phyloP scores from a whole-genome alignment of 2,797 vertebrate genomes.

The Serranus cabrilla region DNA sequence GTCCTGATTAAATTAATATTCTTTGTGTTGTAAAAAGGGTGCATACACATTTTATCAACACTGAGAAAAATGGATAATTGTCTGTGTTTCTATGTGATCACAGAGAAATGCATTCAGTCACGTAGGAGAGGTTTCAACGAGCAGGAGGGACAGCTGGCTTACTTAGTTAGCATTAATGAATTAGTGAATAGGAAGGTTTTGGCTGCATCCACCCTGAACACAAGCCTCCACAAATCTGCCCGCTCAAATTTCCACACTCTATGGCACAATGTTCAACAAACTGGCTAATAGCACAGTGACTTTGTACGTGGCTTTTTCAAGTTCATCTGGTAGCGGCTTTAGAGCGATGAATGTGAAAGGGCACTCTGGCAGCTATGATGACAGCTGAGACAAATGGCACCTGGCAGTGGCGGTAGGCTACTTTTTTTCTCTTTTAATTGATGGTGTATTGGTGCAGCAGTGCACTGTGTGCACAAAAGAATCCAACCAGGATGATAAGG shows the following conservation, averaged over 20 bases:
- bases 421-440: background rate
- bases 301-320: conserved; percentile 26
- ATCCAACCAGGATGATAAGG: conserved; percentile 5
- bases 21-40: background rate
- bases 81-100: conserved; percentile 6
- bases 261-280: conserved; percentile 11
- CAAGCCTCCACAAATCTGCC: conserved; percentile 48
- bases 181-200: conserved; percentile 45
- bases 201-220: conserved; percentile 39
- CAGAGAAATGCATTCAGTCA: conserved; percentile 10
- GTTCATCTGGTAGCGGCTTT: conserved; percentile 29
- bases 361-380: background rate
- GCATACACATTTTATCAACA: background rate
- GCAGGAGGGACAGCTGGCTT: conserved; percentile 55
- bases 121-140: conserved; percentile 10
- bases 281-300: background rate
- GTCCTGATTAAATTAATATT: background rate
- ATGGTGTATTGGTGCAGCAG: conserved; percentile 12
- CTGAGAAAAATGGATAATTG: background rate
- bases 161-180: conserved; percentile 54
- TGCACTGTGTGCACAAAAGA: background rate
- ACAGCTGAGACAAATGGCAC: conserved; percentile 37
- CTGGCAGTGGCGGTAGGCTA: background rate
- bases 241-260: conserved; percentile 19
- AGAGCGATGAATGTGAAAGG: conserved; percentile 14